These are phyloP conservation scores for Drosophila ustulata DNA, from an alignment of 2,888 invertebrate species.

Conservation along the genomic window DNA sequence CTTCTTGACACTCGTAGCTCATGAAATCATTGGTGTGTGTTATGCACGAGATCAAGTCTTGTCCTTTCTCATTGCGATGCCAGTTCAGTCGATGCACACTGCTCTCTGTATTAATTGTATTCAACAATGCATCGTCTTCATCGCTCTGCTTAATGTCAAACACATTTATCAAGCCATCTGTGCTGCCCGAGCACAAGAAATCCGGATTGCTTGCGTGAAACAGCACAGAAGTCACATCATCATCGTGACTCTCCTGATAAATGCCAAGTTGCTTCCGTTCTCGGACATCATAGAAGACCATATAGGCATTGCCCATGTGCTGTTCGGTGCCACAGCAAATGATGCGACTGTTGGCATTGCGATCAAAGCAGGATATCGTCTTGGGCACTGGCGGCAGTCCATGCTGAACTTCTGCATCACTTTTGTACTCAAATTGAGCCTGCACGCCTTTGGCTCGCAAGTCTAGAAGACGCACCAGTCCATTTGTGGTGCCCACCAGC, in stretches of 20 bases:
- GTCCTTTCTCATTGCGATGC: conserved; percentile 83
- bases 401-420: conserved; percentile 66
- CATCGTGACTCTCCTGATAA: conserved; percentile 93
- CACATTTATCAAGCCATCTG: conserved; percentile 94
- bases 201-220: conserved; percentile 90
- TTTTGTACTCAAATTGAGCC: conserved; percentile 75
- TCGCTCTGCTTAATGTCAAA: conserved; percentile 90
- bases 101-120: conserved; percentile 92
- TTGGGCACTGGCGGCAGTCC: conserved; percentile 80
- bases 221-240: conserved; percentile 91
- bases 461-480: conserved; percentile 81
- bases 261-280: conserved; percentile 88
- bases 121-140: conserved; percentile 93
- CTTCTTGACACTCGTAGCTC: conserved; percentile 89
- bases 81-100: conserved; percentile 89
- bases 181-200: conserved; percentile 90
- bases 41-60: conserved; percentile 87
- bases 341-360: conserved; percentile 89
- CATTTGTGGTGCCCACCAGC: conserved; percentile 77
- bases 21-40: conserved; percentile 90
- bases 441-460: conserved; percentile 85
- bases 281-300: conserved; percentile 93
- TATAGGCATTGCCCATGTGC: conserved; percentile 89
- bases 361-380: conserved; percentile 90
- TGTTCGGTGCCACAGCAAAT: conserved; percentile 91